These are phyloP conservation scores for Molorchus minor DNA, from an alignment of 2,888 invertebrate species.

Conservation along the genomic window DNA sequence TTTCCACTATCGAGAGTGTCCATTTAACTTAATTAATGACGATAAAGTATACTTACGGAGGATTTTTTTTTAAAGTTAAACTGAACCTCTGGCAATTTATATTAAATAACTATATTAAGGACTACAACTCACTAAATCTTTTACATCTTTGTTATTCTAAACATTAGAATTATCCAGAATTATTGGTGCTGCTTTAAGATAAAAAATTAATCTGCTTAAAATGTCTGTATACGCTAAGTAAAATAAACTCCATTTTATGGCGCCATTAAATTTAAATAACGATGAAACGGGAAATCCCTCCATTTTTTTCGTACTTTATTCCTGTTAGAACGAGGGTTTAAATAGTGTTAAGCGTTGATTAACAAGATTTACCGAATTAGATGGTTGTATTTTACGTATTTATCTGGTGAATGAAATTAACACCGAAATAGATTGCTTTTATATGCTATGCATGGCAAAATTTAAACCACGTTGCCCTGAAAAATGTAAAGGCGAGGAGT, in stretches of 20 bases:
- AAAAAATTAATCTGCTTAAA: constrained; percentile 39
- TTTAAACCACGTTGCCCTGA: too few species aligned
- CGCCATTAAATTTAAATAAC: constrained; percentile 12
- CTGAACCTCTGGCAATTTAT: too few species aligned
- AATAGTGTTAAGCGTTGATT: neutral
- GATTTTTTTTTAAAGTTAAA: too few species aligned
- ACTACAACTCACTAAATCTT: constrained; percentile 12
- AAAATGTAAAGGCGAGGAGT: too few species aligned
- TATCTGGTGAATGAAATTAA: neutral
- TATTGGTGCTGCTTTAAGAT: constrained; percentile 35
- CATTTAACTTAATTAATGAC: too few species aligned
- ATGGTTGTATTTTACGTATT: neutral
- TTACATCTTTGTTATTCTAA: constrained; percentile 31
- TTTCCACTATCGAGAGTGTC: too few species aligned
- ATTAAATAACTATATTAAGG: too few species aligned
- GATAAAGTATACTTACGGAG: too few species aligned
- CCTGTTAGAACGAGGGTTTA: neutral
- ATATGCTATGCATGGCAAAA: too few species aligned
- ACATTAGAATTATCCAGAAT: constrained; percentile 39
- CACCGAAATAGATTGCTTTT: too few species aligned
- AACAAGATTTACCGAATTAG: neutral
- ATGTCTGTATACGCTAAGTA: constrained; percentile 1
- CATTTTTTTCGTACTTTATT: neutral
- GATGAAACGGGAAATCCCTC: neutral
- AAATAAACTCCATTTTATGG: constrained; percentile 3